Conservation (phyloP, 2,113 vertebrate species). For the Passer domesticus region DNA sequence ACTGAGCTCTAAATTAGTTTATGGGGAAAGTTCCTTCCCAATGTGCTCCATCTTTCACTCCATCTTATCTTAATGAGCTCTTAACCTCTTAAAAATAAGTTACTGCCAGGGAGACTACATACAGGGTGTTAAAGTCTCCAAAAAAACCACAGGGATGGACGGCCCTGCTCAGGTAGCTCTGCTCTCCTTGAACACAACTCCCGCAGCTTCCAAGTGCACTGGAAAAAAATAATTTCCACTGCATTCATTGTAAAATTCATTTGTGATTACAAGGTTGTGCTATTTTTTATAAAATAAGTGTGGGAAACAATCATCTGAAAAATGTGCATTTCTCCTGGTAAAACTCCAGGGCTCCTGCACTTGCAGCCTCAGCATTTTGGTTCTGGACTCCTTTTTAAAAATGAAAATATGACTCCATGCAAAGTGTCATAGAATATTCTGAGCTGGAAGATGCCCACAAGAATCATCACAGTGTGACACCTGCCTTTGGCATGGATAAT, state of each 20-base stretch:
- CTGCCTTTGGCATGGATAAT: not conserved
- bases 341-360: not conserved
- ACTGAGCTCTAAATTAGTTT: constrained; percentile 32
- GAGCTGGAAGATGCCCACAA: not conserved
- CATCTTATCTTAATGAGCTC: constrained; percentile 24
- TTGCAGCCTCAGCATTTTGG: not conserved
- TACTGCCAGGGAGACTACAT: not conserved
- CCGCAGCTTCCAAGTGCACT: constrained; percentile 50
- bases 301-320: constrained; percentile 12
- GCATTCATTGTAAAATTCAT: constrained; percentile 41
- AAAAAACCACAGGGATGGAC: constrained; percentile 1
- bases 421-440: not conserved
- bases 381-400: not conserved
- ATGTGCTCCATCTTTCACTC: not conserved
- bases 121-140: not conserved
- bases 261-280: not conserved
- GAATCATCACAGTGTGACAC: not conserved
- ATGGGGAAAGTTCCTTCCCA: not conserved
- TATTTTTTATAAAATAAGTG: not conserved
- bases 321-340: not conserved
- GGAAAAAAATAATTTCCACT: constrained; percentile 34
- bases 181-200: constrained; percentile 41
- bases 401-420: not conserved
- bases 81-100: constrained; percentile 25
- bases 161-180: constrained; percentile 36